phyloP scores from a whole-genome alignment of 2,888 invertebrate genomes.

The Conistra vaccinii region DNA sequence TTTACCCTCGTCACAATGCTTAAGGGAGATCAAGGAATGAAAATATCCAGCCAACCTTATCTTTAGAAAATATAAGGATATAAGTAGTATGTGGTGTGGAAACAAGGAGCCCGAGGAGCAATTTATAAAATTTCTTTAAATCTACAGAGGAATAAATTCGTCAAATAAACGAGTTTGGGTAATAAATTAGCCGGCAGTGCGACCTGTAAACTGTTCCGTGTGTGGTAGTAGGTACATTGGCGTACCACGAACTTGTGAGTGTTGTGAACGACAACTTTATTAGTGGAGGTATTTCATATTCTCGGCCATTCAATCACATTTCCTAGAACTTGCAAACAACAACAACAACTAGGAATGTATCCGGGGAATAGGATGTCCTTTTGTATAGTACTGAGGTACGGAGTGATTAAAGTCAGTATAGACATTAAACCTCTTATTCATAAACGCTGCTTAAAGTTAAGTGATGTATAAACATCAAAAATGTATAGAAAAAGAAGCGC shows the following conservation, averaged over 20 bases:
- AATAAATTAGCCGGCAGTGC: constrained; percentile 57
- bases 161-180: constrained; percentile 53
- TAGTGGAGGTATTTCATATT: background rate
- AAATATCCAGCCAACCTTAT: constrained; percentile 54
- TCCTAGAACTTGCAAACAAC: constrained; percentile 1
- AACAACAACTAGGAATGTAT: background rate
- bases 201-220: constrained; percentile 33
- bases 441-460: no score
- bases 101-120: constrained; percentile 31
- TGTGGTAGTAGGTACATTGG: constrained; percentile 40
- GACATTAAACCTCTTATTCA: no score
- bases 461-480: no score
- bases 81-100: constrained; percentile 24
- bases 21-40: constrained; percentile 54
- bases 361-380: background rate
- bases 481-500: no score
- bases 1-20: constrained; percentile 69
- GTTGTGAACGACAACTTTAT: constrained; percentile 3
- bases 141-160: constrained; percentile 56
- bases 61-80: constrained; percentile 44
- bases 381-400: background rate
- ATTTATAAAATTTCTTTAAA: constrained; percentile 58
- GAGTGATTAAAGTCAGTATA: constrained; percentile 5
- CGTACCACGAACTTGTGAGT: constrained; percentile 14
- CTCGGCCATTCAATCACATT: constrained; percentile 18